Evolutionary conservation across 2,888 invertebrate species (phyloP).

Genomic region (Galeopsomyia nigrocyanea): DNA sequence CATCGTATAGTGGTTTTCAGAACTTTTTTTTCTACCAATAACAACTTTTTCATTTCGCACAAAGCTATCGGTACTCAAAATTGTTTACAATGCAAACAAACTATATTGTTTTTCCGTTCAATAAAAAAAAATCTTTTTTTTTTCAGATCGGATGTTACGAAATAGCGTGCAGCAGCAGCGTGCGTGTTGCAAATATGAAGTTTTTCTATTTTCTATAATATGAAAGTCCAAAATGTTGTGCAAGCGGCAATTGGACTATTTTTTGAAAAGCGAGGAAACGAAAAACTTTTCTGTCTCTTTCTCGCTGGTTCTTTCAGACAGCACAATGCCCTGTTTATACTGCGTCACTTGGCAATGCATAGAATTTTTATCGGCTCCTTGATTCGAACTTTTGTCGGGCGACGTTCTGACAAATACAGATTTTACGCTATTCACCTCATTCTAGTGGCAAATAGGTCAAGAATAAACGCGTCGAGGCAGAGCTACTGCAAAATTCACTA

Average conservation of each 20-base stretch:
- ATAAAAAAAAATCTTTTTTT: too few species aligned
- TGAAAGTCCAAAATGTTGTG: neutral
- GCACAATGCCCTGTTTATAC: conserved; percentile 41
- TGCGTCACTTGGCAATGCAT: conserved; percentile 48
- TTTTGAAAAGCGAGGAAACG: conserved; percentile 22
- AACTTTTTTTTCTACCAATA: conserved; percentile 20
- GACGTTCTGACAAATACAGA: conserved; percentile 46
- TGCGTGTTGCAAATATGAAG: neutral
- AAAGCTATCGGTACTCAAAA: neutral
- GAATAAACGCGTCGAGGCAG: conserved; percentile 8
- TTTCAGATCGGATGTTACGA: neutral
- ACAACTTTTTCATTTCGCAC: conserved; percentile 9
- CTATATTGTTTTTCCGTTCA: neutral
- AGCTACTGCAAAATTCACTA: too few species aligned
- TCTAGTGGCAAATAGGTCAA: conserved; percentile 38
- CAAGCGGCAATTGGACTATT: neutral
- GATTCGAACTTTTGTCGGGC: conserved; percentile 48
- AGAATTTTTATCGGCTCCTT: conserved; percentile 47
- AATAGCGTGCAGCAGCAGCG: neutral
- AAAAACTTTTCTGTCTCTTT: conserved; percentile 26
- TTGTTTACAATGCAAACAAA: too few species aligned
- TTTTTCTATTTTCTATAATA: conserved; percentile 21
- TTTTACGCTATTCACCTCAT: conserved; percentile 27
- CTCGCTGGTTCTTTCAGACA: neutral
- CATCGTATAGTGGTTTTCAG: conserved; percentile 16